Percentiles rank a stretch among this genome's conserved stretches.
phyloP scores from a whole-genome alignment of 2,113 vertebrate species.

The Aspiorhynchus laticeps region DNA sequence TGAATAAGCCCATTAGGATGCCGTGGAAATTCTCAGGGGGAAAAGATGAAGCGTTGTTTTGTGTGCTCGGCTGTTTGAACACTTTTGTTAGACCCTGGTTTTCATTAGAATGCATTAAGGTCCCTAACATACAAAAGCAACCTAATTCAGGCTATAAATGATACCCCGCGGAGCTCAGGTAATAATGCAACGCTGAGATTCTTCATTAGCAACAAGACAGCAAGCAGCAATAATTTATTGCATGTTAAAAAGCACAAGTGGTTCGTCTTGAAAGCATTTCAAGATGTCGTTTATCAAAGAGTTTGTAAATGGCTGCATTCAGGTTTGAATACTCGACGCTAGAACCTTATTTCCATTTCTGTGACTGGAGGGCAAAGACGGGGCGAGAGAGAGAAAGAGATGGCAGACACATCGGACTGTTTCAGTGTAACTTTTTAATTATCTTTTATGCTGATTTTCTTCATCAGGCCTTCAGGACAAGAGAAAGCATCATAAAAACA shows the following conservation, averaged over 20 bases:
- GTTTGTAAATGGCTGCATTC: conserved; percentile 35
- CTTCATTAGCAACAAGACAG: conserved; percentile 47
- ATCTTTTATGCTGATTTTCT: conserved; percentile 62
- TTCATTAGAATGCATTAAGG: conserved; percentile 51
- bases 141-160: conserved; percentile 51
- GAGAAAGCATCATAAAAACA: conserved; percentile 54
- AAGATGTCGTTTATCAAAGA: conserved; percentile 36
- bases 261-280: conserved; percentile 38
- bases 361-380: conserved; percentile 44
- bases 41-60: conserved; percentile 29
- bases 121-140: conserved; percentile 45
- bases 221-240: conserved; percentile 52
- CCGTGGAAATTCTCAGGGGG: conserved; percentile 2
- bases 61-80: conserved; percentile 25
- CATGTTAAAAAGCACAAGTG: conserved; percentile 48
- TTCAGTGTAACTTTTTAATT: conserved; percentile 62
- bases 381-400: conserved; percentile 8
- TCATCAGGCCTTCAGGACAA: conserved; percentile 58
- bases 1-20: conserved; percentile 28
- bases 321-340: conserved; percentile 38
- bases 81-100: conserved; percentile 41
- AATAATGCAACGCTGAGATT: conserved; percentile 49
- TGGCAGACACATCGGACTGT: conserved; percentile 27
- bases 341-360: conserved; percentile 43
- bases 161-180: conserved; percentile 53